Percentiles rank a stretch among this genome's conserved stretches.
These are phyloP conservation scores for Zosterops japonicus DNA, from an alignment of 2,113 vertebrate genomes.

Conservation along the genomic window DNA sequence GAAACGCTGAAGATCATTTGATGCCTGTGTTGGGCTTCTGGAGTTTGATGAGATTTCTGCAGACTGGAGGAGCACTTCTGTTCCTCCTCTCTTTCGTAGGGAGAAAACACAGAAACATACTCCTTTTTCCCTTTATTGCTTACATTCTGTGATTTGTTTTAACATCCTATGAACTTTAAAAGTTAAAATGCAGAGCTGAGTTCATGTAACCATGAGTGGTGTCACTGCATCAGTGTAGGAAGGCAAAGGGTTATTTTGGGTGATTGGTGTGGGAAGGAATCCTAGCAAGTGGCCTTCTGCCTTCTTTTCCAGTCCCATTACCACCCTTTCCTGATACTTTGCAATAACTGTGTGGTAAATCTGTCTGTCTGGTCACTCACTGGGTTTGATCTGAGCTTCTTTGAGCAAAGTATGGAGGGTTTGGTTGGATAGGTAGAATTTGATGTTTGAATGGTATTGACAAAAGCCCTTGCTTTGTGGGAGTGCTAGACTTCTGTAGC, in stretches of 20 bases:
- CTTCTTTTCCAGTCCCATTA: not conserved
- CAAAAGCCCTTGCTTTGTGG: not conserved
- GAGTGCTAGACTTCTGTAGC: not conserved
- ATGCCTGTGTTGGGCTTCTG: not conserved
- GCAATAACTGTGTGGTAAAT: not conserved
- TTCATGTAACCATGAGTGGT: fast-evolving
- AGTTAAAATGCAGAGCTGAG: not conserved
- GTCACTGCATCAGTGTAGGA: fast-evolving
- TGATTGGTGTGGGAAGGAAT: not conserved
- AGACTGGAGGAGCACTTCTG: not conserved
- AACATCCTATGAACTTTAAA: not conserved
- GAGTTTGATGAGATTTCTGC: not conserved
- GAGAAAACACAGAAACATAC: not conserved
- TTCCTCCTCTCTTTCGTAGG: not conserved
- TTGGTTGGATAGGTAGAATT: not conserved
- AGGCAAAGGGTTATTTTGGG: not conserved
- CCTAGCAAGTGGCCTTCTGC: not conserved
- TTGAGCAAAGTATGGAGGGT: fast-evolving
- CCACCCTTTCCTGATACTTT: not conserved
- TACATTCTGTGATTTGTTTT: not conserved
- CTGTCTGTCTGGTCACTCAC: not conserved
- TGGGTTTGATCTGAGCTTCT: not conserved
- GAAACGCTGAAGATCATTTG: not conserved
- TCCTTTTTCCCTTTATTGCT: not conserved
- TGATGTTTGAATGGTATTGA: not conserved